A percentile compares a stretch with the other conserved stretches of the same genome.
Conservation (phyloP, 2,113 vertebrate species). For the Pedetes capensis region DNA sequence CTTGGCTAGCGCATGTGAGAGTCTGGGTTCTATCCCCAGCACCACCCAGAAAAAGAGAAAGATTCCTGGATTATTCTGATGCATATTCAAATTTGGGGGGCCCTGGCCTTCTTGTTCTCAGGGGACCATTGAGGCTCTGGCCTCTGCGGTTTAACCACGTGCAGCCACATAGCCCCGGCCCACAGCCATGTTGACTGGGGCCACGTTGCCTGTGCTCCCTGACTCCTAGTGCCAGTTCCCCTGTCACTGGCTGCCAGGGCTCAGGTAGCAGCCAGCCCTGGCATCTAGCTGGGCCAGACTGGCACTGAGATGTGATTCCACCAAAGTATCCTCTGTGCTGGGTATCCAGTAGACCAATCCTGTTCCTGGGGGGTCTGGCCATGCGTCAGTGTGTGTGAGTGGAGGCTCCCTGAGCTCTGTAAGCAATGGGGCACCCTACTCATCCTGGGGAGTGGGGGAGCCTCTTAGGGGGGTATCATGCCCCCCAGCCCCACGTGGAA, state of each 20-base stretch:
- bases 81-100: too few relatives aligned
- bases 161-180: fast-evolving
- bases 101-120: not conserved
- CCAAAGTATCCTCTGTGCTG: not conserved
- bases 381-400: too few relatives aligned
- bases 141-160: not conserved
- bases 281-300: not conserved
- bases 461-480: too few relatives aligned
- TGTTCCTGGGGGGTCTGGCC: not conserved
- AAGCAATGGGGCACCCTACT: not conserved
- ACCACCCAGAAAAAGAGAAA: too few relatives aligned
- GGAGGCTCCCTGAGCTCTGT: not conserved
- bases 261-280: not conserved
- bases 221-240: not conserved
- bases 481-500: fast-evolving
- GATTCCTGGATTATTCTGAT: too few relatives aligned
- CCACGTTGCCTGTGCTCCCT: fast-evolving
- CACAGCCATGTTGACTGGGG: not conserved
- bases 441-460: not conserved
- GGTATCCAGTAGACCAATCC: fast-evolving
- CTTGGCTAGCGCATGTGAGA: too few relatives aligned
- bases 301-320: not conserved
- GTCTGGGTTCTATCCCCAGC: too few relatives aligned
- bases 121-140: fast-evolving
- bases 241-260: not conserved